A percentile compares a stretch with the other conserved stretches of the same genome.
Evolutionary conservation across 2,888 invertebrate genomes (phyloP).

Genomic region (Diploptera punctata): DNA sequence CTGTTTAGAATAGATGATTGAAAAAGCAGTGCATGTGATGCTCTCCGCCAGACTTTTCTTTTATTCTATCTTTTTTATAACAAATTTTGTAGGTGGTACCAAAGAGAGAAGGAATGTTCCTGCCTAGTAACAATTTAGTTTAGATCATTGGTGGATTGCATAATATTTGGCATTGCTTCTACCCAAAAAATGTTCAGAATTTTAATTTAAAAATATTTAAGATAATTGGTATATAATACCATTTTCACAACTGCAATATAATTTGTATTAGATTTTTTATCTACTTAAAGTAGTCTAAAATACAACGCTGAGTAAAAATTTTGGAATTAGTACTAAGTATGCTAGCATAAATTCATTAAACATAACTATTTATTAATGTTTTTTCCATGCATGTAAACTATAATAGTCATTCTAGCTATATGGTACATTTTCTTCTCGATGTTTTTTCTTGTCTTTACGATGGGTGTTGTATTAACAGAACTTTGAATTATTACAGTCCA

Average conservation of each 20-base stretch:
- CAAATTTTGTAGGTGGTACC: conserved; percentile 30
- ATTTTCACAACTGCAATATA: too few species aligned
- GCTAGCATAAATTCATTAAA: neutral
- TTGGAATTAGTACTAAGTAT: conserved; percentile 7
- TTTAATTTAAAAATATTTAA: too few species aligned
- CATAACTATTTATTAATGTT: conserved; percentile 1
- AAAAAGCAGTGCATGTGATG: neutral
- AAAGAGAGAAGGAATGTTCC: conserved; percentile 32
- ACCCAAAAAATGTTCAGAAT: too few species aligned
- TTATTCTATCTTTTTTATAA: conserved; percentile 8
- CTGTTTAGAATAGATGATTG: conserved; percentile 18
- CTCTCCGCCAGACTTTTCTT: conserved; percentile 20
- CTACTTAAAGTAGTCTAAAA: neutral
- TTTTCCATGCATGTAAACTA: conserved; percentile 15
- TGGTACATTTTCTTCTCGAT: conserved; percentile 18
- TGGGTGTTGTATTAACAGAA: conserved; percentile 21
- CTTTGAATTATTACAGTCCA: conserved; percentile 13
- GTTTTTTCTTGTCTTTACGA: conserved; percentile 20
- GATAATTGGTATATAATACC: too few species aligned
- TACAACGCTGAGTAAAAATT: conserved; percentile 9
- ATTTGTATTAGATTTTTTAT: too few species aligned
- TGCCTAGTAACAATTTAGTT: conserved; percentile 14
- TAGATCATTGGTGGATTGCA: conserved; percentile 8
- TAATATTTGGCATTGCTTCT: conserved; percentile 14
- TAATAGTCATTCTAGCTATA: conserved; percentile 11